Evolutionary conservation across 2,113 vertebrate species (phyloP).

Genomic region (Eclectus roratus): DNA sequence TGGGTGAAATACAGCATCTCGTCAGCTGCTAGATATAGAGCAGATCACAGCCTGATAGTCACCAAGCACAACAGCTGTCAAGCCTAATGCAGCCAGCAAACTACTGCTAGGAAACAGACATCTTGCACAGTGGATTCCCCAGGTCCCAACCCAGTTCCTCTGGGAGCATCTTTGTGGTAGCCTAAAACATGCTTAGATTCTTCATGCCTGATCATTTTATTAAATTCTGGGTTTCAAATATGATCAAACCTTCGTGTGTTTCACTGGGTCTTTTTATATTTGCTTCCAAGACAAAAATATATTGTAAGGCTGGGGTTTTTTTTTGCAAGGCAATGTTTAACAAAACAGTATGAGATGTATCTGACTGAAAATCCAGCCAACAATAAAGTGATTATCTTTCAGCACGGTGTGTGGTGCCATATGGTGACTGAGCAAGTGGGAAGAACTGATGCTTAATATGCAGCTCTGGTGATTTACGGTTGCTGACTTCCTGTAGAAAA

Average conservation of each 20-base stretch:
- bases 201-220: background rate
- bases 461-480: constrained; percentile 45
- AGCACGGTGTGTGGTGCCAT: constrained; percentile 59
- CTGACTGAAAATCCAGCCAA: constrained; percentile 63
- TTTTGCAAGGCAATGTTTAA: constrained; percentile 47
- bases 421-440: constrained; percentile 63
- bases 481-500: constrained; percentile 58
- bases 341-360: constrained; percentile 52
- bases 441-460: constrained; percentile 53
- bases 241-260: background rate
- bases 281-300: background rate
- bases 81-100: background rate
- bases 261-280: background rate
- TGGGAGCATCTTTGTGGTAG: background rate
- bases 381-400: constrained; percentile 69
- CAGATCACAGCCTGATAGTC: background rate
- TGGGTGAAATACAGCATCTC: background rate
- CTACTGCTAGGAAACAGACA: background rate
- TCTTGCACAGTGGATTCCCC: background rate
- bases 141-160: background rate
- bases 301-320: background rate
- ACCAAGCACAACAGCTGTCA: constrained; percentile 4
- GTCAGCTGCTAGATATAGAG: background rate
- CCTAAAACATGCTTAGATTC: background rate
- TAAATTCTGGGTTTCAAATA: background rate